Evolutionary conservation across 2,797 vertebrate species (phyloP), one percentile per base, ranked within the genome.

Genomic region (Enteromius viviparus): DNA sequence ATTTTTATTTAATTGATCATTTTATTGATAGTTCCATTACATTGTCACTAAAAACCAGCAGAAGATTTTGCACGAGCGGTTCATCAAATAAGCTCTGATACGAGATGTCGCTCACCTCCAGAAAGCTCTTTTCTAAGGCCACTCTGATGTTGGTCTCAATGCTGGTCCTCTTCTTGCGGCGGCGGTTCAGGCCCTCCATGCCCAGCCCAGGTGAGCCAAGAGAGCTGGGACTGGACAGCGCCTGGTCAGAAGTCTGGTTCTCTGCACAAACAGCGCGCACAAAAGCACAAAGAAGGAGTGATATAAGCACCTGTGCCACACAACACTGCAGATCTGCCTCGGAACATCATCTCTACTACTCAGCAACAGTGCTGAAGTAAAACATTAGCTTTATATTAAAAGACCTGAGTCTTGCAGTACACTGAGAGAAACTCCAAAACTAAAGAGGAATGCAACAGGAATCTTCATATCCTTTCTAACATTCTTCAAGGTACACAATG

Each of bases 61-160:
- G 69, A 32, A 14, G 19, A 74, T 74, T 34, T n/a, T 34, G 19
- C 10, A 1, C 6, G 5, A 55, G 21, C 34, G 0, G 21, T 26
- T 62, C 34, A 45, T 10, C 15, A 60, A 82, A 42, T 21, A 17
- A 37, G 47, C n/a, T 87, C 14, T 23, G 32, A 81, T 51, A 55
- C 21, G 78, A 89, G 80, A 68, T 86, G 69, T 89, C 86, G 92
- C 96, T 92, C 85, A 99, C 98, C 96, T 99, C 98, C 95, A 98
- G 93, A 96, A 99, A 99, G 96, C 98, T 99, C 96, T 99, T 99
- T 96, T 99, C 98, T 99, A 99, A 99, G 97, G 98, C 98, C 96
- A 98, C 98, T 95, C 98, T 97, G 91, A 99, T 99, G 97, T 99
- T 98, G 96, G 98, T 99, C 97, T 99, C 98, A 89, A 99, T 99